A percentile compares a stretch with the other conserved stretches of the same genome.
phyloP scores from a whole-genome alignment of 2,888 invertebrate genomes.

The Hemistola chrysoprasaria region DNA sequence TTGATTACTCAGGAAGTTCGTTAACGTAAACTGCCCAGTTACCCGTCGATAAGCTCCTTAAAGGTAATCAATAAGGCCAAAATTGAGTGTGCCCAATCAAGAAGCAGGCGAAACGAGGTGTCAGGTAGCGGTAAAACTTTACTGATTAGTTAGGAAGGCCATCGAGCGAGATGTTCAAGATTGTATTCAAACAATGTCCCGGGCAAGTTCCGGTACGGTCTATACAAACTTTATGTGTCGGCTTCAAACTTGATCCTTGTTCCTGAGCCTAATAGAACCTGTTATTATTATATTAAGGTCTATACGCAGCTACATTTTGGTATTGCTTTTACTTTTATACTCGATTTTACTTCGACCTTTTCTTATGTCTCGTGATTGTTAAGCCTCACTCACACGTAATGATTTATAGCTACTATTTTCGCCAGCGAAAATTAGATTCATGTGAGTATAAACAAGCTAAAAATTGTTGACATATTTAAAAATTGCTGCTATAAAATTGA shows the following conservation, averaged over 20 bases:
- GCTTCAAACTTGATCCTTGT: constrained; percentile 39
- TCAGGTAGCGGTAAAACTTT: constrained; percentile 50
- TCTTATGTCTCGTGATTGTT: too few species aligned
- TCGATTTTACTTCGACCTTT: too few species aligned
- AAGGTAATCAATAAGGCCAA: constrained; percentile 46
- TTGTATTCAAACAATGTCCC: constrained; percentile 43
- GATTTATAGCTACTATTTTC: too few species aligned
- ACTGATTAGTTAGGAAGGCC: constrained; percentile 38
- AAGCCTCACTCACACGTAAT: too few species aligned
- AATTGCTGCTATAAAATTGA: too few species aligned
- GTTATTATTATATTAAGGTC: constrained; percentile 28
- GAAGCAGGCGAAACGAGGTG: constrained; percentile 36
- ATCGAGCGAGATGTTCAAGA: constrained; percentile 36
- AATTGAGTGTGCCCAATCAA: constrained; percentile 47
- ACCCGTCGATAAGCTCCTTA: constrained; percentile 34
- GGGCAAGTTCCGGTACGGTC: constrained; percentile 37
- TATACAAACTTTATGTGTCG: constrained; percentile 50
- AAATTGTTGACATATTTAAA: too few species aligned
- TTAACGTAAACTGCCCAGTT: constrained; percentile 23
- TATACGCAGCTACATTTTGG: too few species aligned
- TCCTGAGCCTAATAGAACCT: constrained; percentile 39
- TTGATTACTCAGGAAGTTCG: constrained; percentile 24
- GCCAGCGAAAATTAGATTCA: too few species aligned
- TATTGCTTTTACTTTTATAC: too few species aligned
- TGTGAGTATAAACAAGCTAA: too few species aligned